A percentile compares a stretch with the other conserved stretches of the same genome.
phyloP scores from a whole-genome alignment of 23 tunicate species.

The Ciona savignyi region DNA sequence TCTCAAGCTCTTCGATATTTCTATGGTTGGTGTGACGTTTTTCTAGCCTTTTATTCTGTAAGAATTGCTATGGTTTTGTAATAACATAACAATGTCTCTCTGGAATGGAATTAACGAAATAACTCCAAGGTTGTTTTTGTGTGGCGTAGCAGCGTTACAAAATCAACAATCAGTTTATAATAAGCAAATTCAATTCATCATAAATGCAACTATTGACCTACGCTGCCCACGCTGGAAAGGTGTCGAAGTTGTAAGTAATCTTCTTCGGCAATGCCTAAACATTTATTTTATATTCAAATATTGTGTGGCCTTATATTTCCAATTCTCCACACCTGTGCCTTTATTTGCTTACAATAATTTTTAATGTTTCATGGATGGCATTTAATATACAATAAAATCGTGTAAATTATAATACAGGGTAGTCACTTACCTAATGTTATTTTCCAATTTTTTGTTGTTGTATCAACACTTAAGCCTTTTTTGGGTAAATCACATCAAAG shows the following conservation, averaged over 20 bases:
- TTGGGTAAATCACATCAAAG: too few species aligned
- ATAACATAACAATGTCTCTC: too few species aligned
- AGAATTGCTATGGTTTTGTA: too few species aligned
- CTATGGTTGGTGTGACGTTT: too few species aligned
- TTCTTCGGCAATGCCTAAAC: too few species aligned
- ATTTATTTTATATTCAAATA: too few species aligned
- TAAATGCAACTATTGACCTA: slow-evolving; percentile 53
- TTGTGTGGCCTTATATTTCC: neutral
- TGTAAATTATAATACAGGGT: neutral
- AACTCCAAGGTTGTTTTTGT: slow-evolving; percentile 48
- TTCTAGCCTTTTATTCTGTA: too few species aligned
- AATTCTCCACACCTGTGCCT: too few species aligned
- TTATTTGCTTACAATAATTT: too few species aligned
- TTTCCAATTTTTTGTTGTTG: neutral
- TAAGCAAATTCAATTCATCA: slow-evolving; percentile 25
- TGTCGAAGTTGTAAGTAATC: slow-evolving; percentile 45
- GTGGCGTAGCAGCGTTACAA: slow-evolving; percentile 42
- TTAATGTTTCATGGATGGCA: too few species aligned
- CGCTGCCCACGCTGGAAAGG: slow-evolving; percentile 30
- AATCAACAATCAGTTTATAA: slow-evolving; percentile 30
- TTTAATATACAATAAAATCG: neutral
- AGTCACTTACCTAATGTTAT: neutral
- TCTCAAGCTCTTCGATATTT: too few species aligned
- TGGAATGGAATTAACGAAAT: slow-evolving; percentile 35
- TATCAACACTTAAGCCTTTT: neutral